phyloP scores from a whole-genome alignment of 2,888 invertebrate genomes.

The Dorcus parallelipipedus region DNA sequence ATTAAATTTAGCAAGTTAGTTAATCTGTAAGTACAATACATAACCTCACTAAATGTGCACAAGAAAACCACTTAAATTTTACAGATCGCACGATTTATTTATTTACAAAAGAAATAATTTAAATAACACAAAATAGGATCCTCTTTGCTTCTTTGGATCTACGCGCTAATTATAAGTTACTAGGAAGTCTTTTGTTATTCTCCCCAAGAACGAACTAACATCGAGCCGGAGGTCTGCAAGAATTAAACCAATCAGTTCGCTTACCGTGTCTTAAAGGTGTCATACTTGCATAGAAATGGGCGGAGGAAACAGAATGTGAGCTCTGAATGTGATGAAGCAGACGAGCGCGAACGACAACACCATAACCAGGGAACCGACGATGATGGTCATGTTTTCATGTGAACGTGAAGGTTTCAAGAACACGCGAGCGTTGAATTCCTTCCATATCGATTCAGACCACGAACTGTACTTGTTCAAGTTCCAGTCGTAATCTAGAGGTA shows the following conservation, averaged over 20 bases:
- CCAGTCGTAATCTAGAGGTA: slow-evolving; percentile 68
- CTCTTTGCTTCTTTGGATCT: not conserved
- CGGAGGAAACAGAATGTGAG: slow-evolving; percentile 49
- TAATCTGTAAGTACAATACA: no score
- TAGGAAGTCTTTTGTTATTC: slow-evolving; percentile 8
- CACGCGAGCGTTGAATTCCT: slow-evolving; percentile 67
- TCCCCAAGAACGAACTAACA: slow-evolving; percentile 15
- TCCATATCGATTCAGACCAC: slow-evolving; percentile 89
- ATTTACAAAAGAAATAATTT: no score
- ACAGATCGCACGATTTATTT: no score
- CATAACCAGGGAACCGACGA: slow-evolving; percentile 53
- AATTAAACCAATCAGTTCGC: not conserved
- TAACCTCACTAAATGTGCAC: no score
- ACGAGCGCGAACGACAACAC: slow-evolving; percentile 53
- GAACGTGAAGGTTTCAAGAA: slow-evolving; percentile 69
- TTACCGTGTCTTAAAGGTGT: slow-evolving; percentile 9
- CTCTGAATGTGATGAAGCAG: slow-evolving; percentile 53
- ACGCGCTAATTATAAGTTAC: slow-evolving; percentile 3
- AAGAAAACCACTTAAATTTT: no score
- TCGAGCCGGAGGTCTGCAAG: slow-evolving; percentile 25
- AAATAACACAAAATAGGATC: no score
- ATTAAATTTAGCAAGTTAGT: no score
- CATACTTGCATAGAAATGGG: slow-evolving; percentile 13
- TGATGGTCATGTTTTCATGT: slow-evolving; percentile 55
- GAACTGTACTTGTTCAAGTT: slow-evolving; percentile 74